Base-by-base conservation (phyloP, 2,113 vertebrate species). In the Beaufortia kweichowensis region DNA sequence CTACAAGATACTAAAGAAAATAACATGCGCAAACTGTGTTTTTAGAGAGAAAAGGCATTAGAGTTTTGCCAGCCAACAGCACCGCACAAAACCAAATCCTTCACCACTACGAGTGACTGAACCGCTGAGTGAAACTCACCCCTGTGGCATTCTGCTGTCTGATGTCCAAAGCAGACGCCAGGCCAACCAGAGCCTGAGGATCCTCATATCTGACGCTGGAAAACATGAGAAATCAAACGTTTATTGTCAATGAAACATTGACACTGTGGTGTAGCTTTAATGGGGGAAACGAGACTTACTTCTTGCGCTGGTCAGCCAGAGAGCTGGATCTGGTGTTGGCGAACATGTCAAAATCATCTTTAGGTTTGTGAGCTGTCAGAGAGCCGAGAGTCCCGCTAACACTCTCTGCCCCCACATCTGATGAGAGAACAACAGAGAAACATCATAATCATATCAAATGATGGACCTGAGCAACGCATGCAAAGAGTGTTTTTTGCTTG, bases 331-430 rank as follows among this genome's bases (percentile, higher is more conserved):
- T 94, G 11, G 95, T 96, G 86, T 98, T 96, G 29, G 96, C 94
- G 76, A 98, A 98, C 95, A 96, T 95, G 92, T 98, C 96, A 29
- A 98, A 98, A 87, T 96, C 93, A 0, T 98, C 96, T 0, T 84
- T 90, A 76, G 93, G 92, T 26, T 90, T 90, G 73, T 85, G 90
- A 67, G 88, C 87, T 8, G 94, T 88, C 17, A 95, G 91, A 19
- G 94, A 91, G 66, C 95, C 91, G 80, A 95, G 91, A 1, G 95
- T 94, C 19, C 94, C 89, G 9, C 92, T 96, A 77, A 93, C 92
- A 0, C 89, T 95, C 80, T 93, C 93, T 7, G 93, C 85, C 2
- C 92, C 92, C 72, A 98, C 84, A 82, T 96, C 96, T 99, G 86
- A 21, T 81, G 33, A 33, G 29, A 76, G 24, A 77, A 53, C 6